Base-by-base conservation (phyloP, 30 jellyfish, hydroid and myxozoan genomes). In the Nemopilema nomurai region DNA sequence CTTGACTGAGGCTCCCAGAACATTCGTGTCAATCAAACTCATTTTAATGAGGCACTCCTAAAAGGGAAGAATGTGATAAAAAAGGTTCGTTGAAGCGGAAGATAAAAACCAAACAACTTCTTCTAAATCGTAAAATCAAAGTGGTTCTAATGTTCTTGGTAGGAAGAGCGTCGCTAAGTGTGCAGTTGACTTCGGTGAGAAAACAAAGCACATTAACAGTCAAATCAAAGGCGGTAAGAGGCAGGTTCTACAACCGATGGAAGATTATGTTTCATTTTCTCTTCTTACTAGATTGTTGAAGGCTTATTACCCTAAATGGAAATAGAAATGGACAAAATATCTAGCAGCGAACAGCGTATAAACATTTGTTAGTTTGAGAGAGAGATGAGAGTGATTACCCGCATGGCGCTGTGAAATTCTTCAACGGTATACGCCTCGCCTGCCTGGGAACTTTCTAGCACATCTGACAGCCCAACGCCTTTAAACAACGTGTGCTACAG, bases 21-120 rank as follows among this genome's bases (percentile, higher is more conserved):
- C 90, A 21, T 76, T 87, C 18, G 71, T 49, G 25, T 92, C 98
- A 18, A 92, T 32, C 29, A 92, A 27, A 67, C 87, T 97, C 98
- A 92, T 92, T 41, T 87, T 93, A 26, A 27, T 20, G 29, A 92
- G 80, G 53, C 98, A 92, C 52, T 91, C 89, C 97, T 90, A 67
- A 16, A 90, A 76, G 23, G 51, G 21, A 26, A 72, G 9, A 41
- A 6, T 0, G 20, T 1, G 76, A 23, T 49, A 17, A 73, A 73
- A 22, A 73, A 1, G 21, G 6, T 1, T 70, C n/a, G 0, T 20
- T 25, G 20, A 8, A 1, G 1, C 26, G 16, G 25, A 18, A 0
- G 25, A 9, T 20, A 8, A 19, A 50, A 16, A 19, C 22, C 13
- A 24, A 21, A 1, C 1, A 21, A 16, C 21, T 24, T 73, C 0